phyloP scores from a whole-genome alignment of 2,888 invertebrate genomes.

The Cynaeus angustus region DNA sequence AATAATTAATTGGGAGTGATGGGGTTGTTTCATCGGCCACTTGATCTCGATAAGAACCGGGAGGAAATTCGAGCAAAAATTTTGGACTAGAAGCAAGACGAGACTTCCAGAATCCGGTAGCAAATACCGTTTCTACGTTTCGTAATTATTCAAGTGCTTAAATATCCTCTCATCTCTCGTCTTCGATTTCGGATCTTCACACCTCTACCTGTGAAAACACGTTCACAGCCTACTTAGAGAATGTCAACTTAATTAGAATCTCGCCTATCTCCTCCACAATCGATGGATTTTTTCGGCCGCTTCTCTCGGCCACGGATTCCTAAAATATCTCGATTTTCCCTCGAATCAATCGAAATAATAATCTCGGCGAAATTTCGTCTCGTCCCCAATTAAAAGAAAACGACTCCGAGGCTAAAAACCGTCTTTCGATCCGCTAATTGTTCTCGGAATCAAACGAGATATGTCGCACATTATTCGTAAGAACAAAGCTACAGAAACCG shows the following conservation, averaged over 20 bases:
- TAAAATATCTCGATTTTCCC: conserved; percentile 3
- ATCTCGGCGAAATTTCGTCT: conserved; percentile 25
- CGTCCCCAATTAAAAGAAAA: conserved; percentile 29
- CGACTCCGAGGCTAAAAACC: conserved; percentile 20
- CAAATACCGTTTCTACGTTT: no score
- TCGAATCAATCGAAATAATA: conserved; percentile 7
- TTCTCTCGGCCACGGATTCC: no score
- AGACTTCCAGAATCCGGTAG: no score
- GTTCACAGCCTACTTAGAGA: conserved; percentile 23
- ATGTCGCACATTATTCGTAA: conserved; percentile 50
- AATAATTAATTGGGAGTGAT: conserved; percentile 19
- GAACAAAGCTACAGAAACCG: conserved; percentile 45
- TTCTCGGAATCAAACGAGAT: conserved; percentile 52
- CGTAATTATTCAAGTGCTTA: background rate
- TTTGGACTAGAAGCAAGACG: no score
- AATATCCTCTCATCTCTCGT: background rate
- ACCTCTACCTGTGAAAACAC: conserved; percentile 39
- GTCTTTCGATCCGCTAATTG: conserved; percentile 48
- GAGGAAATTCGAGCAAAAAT: no score
- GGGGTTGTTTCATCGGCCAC: conserved; percentile 4
- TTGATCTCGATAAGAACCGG: no score
- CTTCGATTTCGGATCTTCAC: conserved; percentile 23
- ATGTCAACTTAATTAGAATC: conserved; percentile 36
- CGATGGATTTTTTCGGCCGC: conserved; percentile 9
- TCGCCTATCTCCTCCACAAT: conserved; percentile 17